Percentiles rank a stretch among this genome's conserved stretches.
Conservation (phyloP, 2,797 vertebrate genomes). For the Centropyge bicolor region DNA sequence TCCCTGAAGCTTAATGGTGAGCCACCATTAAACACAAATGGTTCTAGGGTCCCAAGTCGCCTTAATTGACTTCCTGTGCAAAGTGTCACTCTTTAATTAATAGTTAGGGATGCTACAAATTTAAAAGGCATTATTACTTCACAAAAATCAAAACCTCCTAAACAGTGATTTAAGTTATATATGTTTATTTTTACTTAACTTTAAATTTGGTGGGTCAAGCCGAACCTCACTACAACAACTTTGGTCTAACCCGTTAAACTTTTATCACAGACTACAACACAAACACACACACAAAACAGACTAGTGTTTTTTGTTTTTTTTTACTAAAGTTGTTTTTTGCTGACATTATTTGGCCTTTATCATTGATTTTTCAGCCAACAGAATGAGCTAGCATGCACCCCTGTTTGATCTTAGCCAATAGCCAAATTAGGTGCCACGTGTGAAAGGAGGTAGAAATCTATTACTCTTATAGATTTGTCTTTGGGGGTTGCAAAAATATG, state of each 20-base stretch:
- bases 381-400: neutral
- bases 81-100: too few species aligned
- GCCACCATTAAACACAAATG: too few species aligned
- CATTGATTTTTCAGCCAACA: conserved; percentile 21
- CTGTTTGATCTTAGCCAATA: neutral
- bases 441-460: conserved; percentile 87
- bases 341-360: conserved; percentile 6
- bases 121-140: too few species aligned
- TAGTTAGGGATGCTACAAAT: too few species aligned
- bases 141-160: too few species aligned
- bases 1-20: too few species aligned
- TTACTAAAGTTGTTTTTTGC: neutral
- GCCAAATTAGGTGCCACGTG: conserved; percentile 62
- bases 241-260: conserved; percentile 33
- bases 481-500: conserved; percentile 75
- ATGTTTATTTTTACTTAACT: too few species aligned
- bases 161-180: too few species aligned
- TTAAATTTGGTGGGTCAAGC: too few species aligned
- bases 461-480: conserved; percentile 75
- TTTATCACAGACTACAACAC: conserved; percentile 32
- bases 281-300: conserved; percentile 2
- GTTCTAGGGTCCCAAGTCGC: too few species aligned
- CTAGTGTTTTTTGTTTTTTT: neutral
- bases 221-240: too few species aligned
- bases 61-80: too few species aligned